Percentiles rank a stretch among this genome's conserved stretches.
Conservation (phyloP, 2,113 vertebrate genomes). For the Tyto alba region DNA sequence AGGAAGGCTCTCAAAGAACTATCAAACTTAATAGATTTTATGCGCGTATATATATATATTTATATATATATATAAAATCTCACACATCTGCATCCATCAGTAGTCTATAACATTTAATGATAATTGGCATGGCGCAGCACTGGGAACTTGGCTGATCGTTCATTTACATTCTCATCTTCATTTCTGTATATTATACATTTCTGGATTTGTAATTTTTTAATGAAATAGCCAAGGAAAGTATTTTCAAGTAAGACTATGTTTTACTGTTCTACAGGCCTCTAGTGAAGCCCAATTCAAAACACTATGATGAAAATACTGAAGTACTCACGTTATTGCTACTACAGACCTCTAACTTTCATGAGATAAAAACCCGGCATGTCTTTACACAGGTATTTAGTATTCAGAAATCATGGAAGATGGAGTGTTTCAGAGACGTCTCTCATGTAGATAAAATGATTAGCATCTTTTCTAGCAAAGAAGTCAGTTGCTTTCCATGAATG, state of each 20-base stretch:
- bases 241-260: not conserved
- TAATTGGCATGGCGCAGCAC: not conserved
- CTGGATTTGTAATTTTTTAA: not conserved
- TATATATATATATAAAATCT: not conserved
- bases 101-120: not conserved
- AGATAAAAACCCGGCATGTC: not conserved
- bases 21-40: not conserved
- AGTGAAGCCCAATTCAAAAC: not conserved
- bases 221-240: not conserved
- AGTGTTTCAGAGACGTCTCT: not conserved
- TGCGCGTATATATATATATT: not conserved
- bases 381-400: not conserved
- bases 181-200: not conserved
- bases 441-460: not conserved
- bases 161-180: not conserved
- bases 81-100: not conserved
- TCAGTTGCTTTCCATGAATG: not conserved
- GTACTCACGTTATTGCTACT: not conserved
- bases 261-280: not conserved
- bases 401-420: not conserved
- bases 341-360: not conserved
- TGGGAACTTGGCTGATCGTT: not conserved
- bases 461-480: not conserved
- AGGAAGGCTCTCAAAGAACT: not conserved
- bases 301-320: not conserved